Evolutionary conservation across 2,888 invertebrate species (phyloP).

Genomic region (Hedychridium roseum): DNA sequence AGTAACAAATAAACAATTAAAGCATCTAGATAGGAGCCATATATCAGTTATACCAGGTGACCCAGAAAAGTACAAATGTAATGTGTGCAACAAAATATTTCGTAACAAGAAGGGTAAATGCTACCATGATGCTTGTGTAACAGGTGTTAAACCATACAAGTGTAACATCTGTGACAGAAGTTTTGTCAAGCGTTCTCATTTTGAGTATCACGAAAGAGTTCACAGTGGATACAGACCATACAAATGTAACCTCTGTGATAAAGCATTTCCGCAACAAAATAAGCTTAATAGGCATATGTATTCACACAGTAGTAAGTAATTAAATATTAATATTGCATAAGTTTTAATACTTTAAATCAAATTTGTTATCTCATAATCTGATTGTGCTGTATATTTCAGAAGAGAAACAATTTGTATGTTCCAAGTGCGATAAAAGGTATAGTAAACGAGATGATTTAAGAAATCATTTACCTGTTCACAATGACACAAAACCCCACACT

Average conservation of each 20-base stretch:
- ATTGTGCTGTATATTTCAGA: constrained; percentile 54
- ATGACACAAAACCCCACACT: constrained; percentile 66
- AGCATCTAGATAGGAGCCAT: constrained; percentile 44
- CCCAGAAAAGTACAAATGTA: constrained; percentile 71
- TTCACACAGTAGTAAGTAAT: constrained; percentile 49
- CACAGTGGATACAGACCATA: constrained; percentile 72
- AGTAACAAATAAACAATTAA: constrained; percentile 23
- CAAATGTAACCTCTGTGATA: constrained; percentile 71
- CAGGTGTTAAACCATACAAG: constrained; percentile 64
- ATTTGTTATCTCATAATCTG: not conserved
- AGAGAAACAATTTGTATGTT: constrained; percentile 68
- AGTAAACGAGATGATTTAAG: constrained; percentile 69
- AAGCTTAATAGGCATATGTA: constrained; percentile 75
- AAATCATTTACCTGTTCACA: constrained; percentile 68
- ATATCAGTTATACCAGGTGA: constrained; percentile 61
- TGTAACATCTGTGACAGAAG: constrained; percentile 64
- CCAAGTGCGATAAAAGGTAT: constrained; percentile 70
- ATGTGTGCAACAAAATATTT: constrained; percentile 74
- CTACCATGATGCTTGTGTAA: constrained; percentile 55
- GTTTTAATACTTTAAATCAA: constrained; percentile 1
- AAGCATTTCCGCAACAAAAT: constrained; percentile 74
- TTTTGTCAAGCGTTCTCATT: constrained; percentile 77
- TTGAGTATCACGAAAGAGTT: constrained; percentile 75
- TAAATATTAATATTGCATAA: constrained; percentile 4
- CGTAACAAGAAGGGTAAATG: constrained; percentile 66